These are phyloP conservation scores for Telenomus remus DNA, from an alignment of 1,140 invertebrate species.

Conservation along the genomic window DNA sequence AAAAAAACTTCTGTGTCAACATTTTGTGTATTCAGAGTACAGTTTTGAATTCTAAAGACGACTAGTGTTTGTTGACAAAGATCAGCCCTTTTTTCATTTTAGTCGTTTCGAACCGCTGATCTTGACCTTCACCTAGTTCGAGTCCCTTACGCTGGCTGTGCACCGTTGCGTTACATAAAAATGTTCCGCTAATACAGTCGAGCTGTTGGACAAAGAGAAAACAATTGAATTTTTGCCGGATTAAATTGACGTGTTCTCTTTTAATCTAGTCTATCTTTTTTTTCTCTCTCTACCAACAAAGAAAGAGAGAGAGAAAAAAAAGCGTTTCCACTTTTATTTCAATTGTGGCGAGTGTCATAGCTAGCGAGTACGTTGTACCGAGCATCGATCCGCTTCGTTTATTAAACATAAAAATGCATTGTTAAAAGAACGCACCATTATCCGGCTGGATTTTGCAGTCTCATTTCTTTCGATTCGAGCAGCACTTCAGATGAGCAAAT, in stretches of 20 bases:
- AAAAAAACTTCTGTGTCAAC: not conserved
- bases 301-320: too few relatives aligned
- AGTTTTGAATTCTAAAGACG: not conserved
- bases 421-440: too few relatives aligned
- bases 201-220: conserved; percentile 23
- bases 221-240: conserved; percentile 24
- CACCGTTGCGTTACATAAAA: conserved; percentile 24
- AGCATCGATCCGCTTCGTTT: not conserved
- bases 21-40: not conserved
- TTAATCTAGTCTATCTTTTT: too few relatives aligned
- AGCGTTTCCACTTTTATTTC: too few relatives aligned
- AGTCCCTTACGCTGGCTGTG: conserved; percentile 16
- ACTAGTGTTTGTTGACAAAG: conserved; percentile 1
- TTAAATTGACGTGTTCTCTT: too few relatives aligned
- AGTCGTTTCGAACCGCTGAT: conserved; percentile 3
- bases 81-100: conserved; percentile 11
- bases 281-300: too few relatives aligned
- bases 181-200: conserved; percentile 10
- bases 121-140: conserved; percentile 29
- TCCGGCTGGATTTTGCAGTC: too few relatives aligned
- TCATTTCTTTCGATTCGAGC: not conserved
- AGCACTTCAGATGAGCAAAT: too few relatives aligned
- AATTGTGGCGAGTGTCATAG: too few relatives aligned
- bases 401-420: too few relatives aligned
- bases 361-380: not conserved